A percentile compares a stretch with the other conserved stretches of the same genome.
Evolutionary conservation across 1,140 invertebrate species (phyloP).

Genomic region (Meloidogyne floridensis): DNA sequence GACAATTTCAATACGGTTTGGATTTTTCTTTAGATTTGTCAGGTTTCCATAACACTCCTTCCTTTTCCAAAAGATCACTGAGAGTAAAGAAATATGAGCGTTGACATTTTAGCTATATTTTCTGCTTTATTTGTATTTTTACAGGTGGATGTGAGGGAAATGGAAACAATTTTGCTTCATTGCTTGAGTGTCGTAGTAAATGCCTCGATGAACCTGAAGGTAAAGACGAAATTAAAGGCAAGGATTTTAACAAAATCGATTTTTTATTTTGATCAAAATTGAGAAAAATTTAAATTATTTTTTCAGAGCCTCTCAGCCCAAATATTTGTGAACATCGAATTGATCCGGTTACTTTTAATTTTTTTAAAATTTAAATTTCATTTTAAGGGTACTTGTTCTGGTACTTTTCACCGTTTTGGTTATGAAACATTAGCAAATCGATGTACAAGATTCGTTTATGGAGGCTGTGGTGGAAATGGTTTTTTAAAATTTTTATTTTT

Average conservation of each 20-base stretch:
- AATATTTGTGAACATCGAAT: constrained; percentile 56
- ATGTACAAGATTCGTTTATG: constrained; percentile 56
- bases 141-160: constrained; percentile 53
- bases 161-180: constrained; percentile 53
- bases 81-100: no score
- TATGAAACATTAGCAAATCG: constrained; percentile 52
- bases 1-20: constrained; percentile 49
- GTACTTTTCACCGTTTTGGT: constrained; percentile 56
- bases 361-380: neutral
- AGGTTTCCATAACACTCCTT: no score
- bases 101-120: no score
- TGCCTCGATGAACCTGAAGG: constrained; percentile 27
- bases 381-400: constrained; percentile 54
- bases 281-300: neutral
- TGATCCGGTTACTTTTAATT: constrained; percentile 49
- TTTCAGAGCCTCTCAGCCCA: constrained; percentile 26
- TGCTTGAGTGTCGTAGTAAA: constrained; percentile 39
- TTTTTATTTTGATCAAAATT: no score
- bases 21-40: neutral
- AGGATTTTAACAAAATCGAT: no score
- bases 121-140: neutral
- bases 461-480: constrained; percentile 60
- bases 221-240: neutral
- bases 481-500: neutral
- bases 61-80: no score